phyloP scores from a whole-genome alignment of 2,888 invertebrate species.

The Sphecodes monilicornis region DNA sequence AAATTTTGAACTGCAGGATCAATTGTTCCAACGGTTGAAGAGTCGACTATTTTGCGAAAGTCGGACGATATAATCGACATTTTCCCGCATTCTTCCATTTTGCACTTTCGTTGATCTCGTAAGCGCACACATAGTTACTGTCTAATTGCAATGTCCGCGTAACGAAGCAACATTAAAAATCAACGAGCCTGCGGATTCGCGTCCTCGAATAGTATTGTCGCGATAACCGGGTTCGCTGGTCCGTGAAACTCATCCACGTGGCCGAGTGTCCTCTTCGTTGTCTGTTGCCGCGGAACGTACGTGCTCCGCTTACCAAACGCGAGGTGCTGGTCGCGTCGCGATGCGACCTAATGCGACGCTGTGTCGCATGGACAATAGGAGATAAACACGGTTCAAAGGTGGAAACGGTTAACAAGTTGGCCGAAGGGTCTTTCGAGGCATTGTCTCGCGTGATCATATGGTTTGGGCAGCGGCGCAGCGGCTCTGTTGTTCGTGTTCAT shows the following conservation, averaged over 20 bases:
- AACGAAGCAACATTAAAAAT: constrained; percentile 4
- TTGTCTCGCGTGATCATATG: constrained; percentile 56
- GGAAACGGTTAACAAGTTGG: constrained; percentile 25
- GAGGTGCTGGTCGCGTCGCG: constrained; percentile 9
- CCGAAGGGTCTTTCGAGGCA: constrained; percentile 18
- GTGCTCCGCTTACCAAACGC: constrained; percentile 54
- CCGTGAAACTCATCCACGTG: constrained; percentile 50
- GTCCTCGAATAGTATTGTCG: background rate
- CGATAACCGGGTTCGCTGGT: background rate
- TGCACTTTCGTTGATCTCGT: no score
- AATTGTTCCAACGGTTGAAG: no score
- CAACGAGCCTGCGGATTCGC: constrained; percentile 18
- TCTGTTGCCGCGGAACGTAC: constrained; percentile 41
- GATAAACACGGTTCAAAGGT: constrained; percentile 48
- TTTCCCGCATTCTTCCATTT: no score
- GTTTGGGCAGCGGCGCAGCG: constrained; percentile 13
- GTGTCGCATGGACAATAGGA: constrained; percentile 8
- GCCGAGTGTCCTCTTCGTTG: constrained; percentile 34
- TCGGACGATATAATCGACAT: no score
- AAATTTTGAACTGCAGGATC: no score
- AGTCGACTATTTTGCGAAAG: no score
- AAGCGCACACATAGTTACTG: no score
- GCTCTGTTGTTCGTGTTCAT: constrained; percentile 37
- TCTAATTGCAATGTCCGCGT: background rate
- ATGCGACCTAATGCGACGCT: background rate